Evolutionary conservation across 2,888 invertebrate species (phyloP).

Genomic region (Nemurella pictetii): DNA sequence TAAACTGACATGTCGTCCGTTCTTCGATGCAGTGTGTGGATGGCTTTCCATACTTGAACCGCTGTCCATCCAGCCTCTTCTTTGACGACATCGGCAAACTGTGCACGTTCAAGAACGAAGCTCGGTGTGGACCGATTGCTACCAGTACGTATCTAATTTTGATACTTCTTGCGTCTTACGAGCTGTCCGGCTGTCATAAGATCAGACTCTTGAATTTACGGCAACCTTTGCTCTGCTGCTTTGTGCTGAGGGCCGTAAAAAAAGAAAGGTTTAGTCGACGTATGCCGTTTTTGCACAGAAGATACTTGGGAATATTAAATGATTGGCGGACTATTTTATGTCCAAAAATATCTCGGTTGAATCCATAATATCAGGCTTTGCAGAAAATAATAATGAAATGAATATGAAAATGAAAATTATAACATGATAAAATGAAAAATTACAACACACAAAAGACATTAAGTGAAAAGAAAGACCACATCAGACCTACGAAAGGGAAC

Average conservation of each 20-base stretch:
- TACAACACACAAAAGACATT: too few species aligned
- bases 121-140: constrained; percentile 85
- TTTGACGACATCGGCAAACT: constrained; percentile 89
- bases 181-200: too few species aligned
- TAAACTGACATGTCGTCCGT: not conserved
- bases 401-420: not conserved
- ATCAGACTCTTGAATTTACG: too few species aligned
- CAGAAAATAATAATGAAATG: not conserved
- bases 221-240: too few species aligned
- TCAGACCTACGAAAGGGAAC: too few species aligned
- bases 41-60: constrained; percentile 82
- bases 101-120: constrained; percentile 88
- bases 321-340: not conserved
- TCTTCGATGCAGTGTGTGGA: constrained; percentile 75
- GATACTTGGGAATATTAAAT: not conserved
- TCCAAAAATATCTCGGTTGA: not conserved
- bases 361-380: not conserved
- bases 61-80: constrained; percentile 86
- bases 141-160: constrained; percentile 82
- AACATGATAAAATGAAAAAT: not conserved
- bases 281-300: too few species aligned
- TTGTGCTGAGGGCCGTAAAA: too few species aligned
- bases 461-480: too few species aligned
- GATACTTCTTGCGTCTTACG: too few species aligned
- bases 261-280: too few species aligned